These are phyloP conservation scores for Rhinella marina DNA, from an alignment of 2,797 vertebrate genomes.

Conservation along the genomic window DNA sequence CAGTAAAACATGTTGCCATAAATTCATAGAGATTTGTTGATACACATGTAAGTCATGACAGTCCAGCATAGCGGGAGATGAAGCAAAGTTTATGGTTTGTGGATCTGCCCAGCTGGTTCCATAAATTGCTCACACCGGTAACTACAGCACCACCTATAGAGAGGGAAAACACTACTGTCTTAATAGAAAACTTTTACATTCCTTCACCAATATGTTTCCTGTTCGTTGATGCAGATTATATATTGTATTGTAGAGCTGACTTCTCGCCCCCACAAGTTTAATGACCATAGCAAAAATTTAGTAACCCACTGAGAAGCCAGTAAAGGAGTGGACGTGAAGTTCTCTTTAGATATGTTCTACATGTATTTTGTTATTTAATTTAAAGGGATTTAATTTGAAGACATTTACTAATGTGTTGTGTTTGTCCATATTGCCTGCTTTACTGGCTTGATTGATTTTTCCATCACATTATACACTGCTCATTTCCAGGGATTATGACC, in stretches of 20 bases:
- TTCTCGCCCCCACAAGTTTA: constrained; percentile 1
- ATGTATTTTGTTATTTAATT: background rate
- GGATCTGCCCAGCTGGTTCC: constrained; percentile 50
- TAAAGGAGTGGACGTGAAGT: background rate
- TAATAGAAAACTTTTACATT: constrained; percentile 55
- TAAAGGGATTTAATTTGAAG: too few relatives aligned
- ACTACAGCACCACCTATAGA: constrained; percentile 59
- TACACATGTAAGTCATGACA: constrained; percentile 55
- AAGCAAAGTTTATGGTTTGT: constrained; percentile 51
- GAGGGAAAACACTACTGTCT: constrained; percentile 56
- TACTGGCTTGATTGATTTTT: too few relatives aligned
- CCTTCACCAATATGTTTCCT: constrained; percentile 26
- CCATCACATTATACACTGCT: too few relatives aligned
- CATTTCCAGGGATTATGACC: too few relatives aligned
- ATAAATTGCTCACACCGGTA: constrained; percentile 47
- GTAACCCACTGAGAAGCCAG: too few relatives aligned
- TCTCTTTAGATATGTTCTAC: background rate
- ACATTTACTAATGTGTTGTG: too few relatives aligned
- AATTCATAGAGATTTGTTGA: constrained; percentile 50
- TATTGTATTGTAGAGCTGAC: constrained; percentile 10
- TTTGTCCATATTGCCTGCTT: too few relatives aligned
- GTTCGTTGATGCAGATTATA: constrained; percentile 17
- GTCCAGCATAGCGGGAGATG: constrained; percentile 32
- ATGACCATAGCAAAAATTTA: background rate
- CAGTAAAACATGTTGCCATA: constrained; percentile 52